These are phyloP conservation scores for Tachystola acroxantha DNA, from an alignment of 2,888 invertebrate species.

Conservation along the genomic window DNA sequence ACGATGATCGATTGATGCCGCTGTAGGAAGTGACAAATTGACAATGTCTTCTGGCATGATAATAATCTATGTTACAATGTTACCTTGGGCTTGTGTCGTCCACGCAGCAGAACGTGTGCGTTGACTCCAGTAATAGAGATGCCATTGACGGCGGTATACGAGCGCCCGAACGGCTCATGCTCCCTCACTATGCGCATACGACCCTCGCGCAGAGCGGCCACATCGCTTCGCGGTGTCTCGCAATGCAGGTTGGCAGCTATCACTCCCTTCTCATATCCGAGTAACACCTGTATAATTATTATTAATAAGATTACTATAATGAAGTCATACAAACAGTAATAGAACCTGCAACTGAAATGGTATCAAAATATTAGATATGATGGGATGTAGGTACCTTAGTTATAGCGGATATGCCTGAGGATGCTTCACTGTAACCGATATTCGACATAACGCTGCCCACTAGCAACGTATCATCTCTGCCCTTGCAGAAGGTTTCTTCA, in stretches of 20 bases:
- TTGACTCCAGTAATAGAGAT: conserved; percentile 41
- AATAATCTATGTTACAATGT: background rate
- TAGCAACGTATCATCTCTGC: conserved; percentile 60
- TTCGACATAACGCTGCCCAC: conserved; percentile 63
- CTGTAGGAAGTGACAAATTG: no score
- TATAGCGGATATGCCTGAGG: conserved; percentile 64
- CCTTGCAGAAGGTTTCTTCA: conserved; percentile 67
- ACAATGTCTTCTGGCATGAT: no score
- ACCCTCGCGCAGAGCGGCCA: conserved; percentile 28
- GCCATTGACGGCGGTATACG: conserved; percentile 35
- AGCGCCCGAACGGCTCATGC: conserved; percentile 27
- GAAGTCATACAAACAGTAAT: no score
- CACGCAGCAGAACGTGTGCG: conserved; percentile 43
- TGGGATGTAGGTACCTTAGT: conserved; percentile 65
- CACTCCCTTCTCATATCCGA: conserved; percentile 37
- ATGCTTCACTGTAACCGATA: conserved; percentile 49
- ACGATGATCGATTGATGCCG: no score
- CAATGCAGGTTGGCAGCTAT: conserved; percentile 42
- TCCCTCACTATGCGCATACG: conserved; percentile 33
- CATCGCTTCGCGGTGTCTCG: conserved; percentile 25
- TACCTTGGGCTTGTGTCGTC: conserved; percentile 45
- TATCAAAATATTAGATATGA: no score
- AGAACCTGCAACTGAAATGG: no score
- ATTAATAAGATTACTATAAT: no score
- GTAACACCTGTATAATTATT: conserved; percentile 35